Conservation (phyloP, 2,888 invertebrate species). For the Acanthopleura granulata region DNA sequence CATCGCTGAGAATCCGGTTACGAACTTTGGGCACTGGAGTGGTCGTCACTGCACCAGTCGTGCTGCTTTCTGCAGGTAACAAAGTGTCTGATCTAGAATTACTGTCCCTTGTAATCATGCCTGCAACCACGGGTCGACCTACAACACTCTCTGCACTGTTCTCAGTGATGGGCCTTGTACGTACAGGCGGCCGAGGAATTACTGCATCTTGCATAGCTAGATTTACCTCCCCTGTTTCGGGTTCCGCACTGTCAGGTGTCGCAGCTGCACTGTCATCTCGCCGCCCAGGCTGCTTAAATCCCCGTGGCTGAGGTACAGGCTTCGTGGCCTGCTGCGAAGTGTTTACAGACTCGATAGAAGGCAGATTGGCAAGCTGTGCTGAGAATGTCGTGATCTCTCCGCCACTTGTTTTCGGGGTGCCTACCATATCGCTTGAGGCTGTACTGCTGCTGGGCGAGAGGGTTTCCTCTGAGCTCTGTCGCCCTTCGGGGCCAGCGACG, state of each 20-base stretch:
- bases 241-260: not conserved
- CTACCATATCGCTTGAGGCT: constrained; percentile 1
- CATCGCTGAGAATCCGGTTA: constrained; percentile 51
- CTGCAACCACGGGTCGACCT: constrained; percentile 10
- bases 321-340: constrained; percentile 25
- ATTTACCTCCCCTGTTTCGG: not conserved
- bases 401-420: constrained; percentile 4
- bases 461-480: constrained; percentile 17
- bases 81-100: constrained; percentile 22
- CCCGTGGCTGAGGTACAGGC: constrained; percentile 20
- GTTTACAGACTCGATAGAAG: constrained; percentile 40
- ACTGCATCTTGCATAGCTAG: not conserved
- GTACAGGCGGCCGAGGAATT: not conserved
- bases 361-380: constrained; percentile 39
- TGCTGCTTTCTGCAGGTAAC: constrained; percentile 25
- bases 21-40: constrained; percentile 49
- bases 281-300: not conserved
- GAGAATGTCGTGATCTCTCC: constrained; percentile 27
- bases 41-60: constrained; percentile 34
- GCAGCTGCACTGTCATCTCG: not conserved
- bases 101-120: constrained; percentile 25
- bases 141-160: not conserved
- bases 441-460: constrained; percentile 5
- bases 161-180: not conserved
- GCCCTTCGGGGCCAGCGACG: not conserved